Conservation (phyloP, 2,797 vertebrate species). For the Brachyrhaphis roseni region DNA sequence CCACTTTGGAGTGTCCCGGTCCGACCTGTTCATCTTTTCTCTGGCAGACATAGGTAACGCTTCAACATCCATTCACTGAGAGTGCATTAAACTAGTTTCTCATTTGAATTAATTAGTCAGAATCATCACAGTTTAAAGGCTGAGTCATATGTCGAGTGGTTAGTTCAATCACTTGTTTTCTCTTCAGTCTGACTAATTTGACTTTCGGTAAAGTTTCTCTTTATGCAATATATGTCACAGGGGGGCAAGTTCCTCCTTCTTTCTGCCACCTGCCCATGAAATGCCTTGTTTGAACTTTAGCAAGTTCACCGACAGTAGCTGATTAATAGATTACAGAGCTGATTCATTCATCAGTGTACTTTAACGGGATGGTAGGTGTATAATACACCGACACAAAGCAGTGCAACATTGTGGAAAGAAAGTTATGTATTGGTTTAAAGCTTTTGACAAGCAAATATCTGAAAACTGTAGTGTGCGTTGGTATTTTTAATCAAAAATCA, state of each 20-base stretch:
- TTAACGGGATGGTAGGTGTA: neutral
- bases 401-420: neutral
- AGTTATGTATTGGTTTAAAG: neutral
- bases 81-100: neutral
- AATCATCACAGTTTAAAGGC: neutral
- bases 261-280: neutral
- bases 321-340: neutral
- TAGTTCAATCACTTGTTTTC: conserved; percentile 8
- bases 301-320: neutral
- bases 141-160: conserved; percentile 22
- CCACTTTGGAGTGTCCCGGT: conserved; percentile 75
- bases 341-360: neutral
- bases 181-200: conserved; percentile 34
- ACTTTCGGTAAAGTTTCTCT: conserved; percentile 15
- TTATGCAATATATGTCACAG: conserved; percentile 4
- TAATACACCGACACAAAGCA: neutral
- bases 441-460: neutral
- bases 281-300: neutral
- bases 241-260: neutral
- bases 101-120: neutral
- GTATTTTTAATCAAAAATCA: neutral
- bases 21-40: conserved; percentile 61
- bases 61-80: neutral
- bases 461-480: neutral
- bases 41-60: conserved; percentile 81